Evolutionary conservation across 1,140 invertebrate genomes (phyloP), one percentile per base, ranked within the genome.

Genomic region (honey bee (Apis mellifera)): DNA sequence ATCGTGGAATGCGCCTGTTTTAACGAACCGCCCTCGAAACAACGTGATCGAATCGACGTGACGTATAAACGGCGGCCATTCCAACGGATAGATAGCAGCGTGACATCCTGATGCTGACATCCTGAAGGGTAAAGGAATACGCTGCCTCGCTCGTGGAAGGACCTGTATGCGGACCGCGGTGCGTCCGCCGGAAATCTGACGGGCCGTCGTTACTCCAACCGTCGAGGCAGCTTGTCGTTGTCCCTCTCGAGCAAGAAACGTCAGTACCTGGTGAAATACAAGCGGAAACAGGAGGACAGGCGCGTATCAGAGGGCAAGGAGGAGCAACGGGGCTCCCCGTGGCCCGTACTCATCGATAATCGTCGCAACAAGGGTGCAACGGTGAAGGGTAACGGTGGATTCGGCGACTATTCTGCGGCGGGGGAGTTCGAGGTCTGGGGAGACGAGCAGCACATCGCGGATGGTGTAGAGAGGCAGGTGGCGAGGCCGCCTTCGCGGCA

Each of bases 361-460:
- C 76, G 90, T 92, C 84, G 76, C 86, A 92, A 84, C 72, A 92
- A 93, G 84, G 82, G 90, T 90, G 92, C 90, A 92, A 94, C 92
- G 90, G 92, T 94, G 93, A 94, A 94, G 93, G 93, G 92, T 83
- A 93, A 93, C 92, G 91, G 93, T 88, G 93, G 93, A 84, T 94
- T 92, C 89, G 93, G 92, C 84, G 94, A 94, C 79, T 94, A 94
- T 76, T 93, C 94, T 85, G 93, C 93, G 85, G 93, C 92, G 86
- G 93, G 94, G 71, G 93, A 94, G 89, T 93, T 94, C 85, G 93
- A 94, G 81, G 92, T 94, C 84, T 94, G 94, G 94, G 93, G 91
- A 70, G 94, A 94, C 83, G 94, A 94, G 70, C 88, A 90, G 26
- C 88, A 88, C 81, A 82, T 90, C 70, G 77, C 93, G 89, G 93